Percentiles rank a stretch among this genome's conserved stretches.
These are phyloP conservation scores for Acanthococcus lagerstroemiae DNA, from an alignment of 2,888 invertebrate genomes.

Conservation along the genomic window DNA sequence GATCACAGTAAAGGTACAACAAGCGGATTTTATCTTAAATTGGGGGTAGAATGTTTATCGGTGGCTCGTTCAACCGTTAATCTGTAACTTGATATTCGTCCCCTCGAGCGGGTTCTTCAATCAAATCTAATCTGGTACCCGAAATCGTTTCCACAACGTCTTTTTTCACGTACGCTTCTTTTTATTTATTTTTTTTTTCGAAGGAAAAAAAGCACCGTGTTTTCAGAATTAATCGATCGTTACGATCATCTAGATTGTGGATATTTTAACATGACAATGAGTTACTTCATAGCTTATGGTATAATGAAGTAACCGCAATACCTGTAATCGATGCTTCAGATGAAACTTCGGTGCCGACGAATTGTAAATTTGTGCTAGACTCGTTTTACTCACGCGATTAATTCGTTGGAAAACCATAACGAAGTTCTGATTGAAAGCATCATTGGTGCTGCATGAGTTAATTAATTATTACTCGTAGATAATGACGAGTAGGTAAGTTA, in stretches of 20 bases:
- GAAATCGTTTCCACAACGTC: conserved; percentile 9
- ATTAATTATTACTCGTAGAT: no score
- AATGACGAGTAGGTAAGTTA: no score
- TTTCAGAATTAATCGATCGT: not conserved
- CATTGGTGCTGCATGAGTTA: no score
- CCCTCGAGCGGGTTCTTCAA: conserved; percentile 6
- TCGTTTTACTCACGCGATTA: no score
- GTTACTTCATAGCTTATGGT: not conserved
- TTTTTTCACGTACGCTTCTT: not conserved
- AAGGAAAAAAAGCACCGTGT: not conserved
- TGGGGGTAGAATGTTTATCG: conserved; percentile 30
- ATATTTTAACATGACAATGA: not conserved
- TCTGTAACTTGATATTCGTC: conserved; percentile 27
- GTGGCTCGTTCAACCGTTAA: conserved; percentile 27
- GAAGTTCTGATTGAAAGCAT: no score
- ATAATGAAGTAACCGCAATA: not conserved
- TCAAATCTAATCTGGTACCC: conserved; percentile 20
- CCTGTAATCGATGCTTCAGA: not conserved
- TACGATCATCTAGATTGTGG: not conserved
- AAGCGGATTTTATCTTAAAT: conserved; percentile 24
- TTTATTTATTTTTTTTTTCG: not conserved
- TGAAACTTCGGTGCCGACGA: no score
- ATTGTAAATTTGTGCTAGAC: no score
- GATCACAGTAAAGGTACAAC: conserved; percentile 20
- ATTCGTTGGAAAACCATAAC: no score